Evolutionary conservation across 2,797 vertebrate genomes (phyloP).

Genomic region (Meda fulgida): DNA sequence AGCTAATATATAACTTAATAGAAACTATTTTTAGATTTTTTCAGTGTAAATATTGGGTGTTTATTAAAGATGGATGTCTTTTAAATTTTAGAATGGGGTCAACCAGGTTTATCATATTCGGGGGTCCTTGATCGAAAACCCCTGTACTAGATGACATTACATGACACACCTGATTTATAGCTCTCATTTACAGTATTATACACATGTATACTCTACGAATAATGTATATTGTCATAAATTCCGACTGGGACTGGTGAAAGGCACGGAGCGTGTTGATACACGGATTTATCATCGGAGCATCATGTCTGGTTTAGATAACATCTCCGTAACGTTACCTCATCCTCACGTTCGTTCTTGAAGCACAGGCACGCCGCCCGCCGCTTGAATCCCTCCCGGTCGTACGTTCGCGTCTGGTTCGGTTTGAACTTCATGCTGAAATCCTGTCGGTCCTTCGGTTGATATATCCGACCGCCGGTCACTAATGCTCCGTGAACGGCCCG

Average conservation of each 20-base stretch:
- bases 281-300: slow-evolving; percentile 12
- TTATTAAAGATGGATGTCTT: neutral
- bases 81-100: neutral
- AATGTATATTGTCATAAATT: neutral
- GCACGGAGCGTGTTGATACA: neutral
- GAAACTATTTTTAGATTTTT: no score
- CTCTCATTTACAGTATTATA: neutral
- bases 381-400: slow-evolving; percentile 94
- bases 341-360: slow-evolving; percentile 92
- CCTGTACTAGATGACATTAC: neutral
- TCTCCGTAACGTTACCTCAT: slow-evolving; percentile 88
- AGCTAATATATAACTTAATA: neutral
- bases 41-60: neutral
- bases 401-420: slow-evolving; percentile 96
- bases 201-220: neutral
- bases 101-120: neutral
- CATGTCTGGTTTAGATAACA: slow-evolving; percentile 1
- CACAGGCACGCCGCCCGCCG: slow-evolving; percentile 93
- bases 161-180: neutral
- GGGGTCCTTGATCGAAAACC: neutral
- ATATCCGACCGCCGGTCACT: slow-evolving; percentile 29
- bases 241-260: neutral
- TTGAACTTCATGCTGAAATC: slow-evolving; percentile 91
- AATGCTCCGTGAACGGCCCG: slow-evolving; percentile 27
- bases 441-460: neutral